phyloP scores from a whole-genome alignment of 2,113 vertebrate genomes.

The Pyrgilauda ruficollis region DNA sequence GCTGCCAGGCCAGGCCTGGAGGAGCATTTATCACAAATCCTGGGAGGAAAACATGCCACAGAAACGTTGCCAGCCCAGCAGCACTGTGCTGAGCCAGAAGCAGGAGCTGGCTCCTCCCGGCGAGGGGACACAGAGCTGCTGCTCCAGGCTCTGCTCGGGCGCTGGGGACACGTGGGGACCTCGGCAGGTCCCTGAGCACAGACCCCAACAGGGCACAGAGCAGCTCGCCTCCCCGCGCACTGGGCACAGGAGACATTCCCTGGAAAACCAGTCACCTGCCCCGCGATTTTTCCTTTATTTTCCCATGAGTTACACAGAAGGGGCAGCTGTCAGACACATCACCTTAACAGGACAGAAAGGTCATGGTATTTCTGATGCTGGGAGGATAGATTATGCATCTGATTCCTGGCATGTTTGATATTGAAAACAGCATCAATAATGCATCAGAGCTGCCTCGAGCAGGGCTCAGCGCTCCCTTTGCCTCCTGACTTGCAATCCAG shows the following conservation, averaged over 20 bases:
- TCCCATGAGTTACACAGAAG: neutral
- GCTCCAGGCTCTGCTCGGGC: neutral
- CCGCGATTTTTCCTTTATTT: neutral
- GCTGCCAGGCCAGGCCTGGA: neutral
- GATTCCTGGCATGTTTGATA: slow-evolving; percentile 23
- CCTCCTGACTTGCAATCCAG: slow-evolving; percentile 8
- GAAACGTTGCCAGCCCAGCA: fast-evolving
- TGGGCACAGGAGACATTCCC: neutral
- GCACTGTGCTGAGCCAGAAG: fast-evolving
- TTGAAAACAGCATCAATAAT: slow-evolving; percentile 59
- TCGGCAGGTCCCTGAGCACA: fast-evolving
- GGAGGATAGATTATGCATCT: neutral
- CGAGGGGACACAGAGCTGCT: neutral
- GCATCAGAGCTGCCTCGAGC: slow-evolving; percentile 32
- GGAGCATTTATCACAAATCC: neutral
- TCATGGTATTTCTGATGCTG: neutral
- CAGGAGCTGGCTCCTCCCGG: fast-evolving
- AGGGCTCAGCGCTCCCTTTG: neutral
- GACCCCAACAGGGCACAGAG: neutral
- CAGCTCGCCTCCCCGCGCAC: fast-evolving
- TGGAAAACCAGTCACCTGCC: neutral
- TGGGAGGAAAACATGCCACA: fast-evolving
- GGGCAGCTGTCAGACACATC: neutral
- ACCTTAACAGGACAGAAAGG: neutral
- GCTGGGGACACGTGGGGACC: neutral